Base-by-base conservation (phyloP, 2,113 vertebrate species). In the Pavo muticus region DNA sequence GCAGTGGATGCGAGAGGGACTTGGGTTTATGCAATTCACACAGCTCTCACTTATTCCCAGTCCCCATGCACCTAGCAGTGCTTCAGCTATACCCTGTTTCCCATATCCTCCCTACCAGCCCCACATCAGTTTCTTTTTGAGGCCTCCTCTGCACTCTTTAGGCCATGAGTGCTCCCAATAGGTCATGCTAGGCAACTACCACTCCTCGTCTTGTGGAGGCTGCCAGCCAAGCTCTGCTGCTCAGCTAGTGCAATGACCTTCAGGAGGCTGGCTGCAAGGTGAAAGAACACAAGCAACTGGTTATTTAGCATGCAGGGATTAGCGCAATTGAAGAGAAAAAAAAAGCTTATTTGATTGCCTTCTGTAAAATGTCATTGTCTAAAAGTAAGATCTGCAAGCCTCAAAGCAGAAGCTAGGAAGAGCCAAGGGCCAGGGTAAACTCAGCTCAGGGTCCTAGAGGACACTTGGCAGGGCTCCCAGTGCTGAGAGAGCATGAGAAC, bases 231-330 rank as follows among this genome's bases (percentile, higher is more conserved):
- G n/a, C 11, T 74, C 52, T 52, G 47, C 47, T 39, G 39, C 57
- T 39, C 79, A 74, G 52, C 44, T 30, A 57, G 76, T 44, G 72
- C 85, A 77, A 7, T 79, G 75, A 92, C 95, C 93, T 91, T 95
- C 68, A 91, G 47, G 91, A 64, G 20, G 29, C 0, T 39, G 23
- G 12, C 47, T 80, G 32, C 83, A 71, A 88, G 88, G 89, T 90
- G 71, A 92, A 94, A 90, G 82, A 60, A 71, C 67, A 68, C 14
- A 57, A 77, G 57, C 30, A 88, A 30, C 52, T 78, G 57, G 69
- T 86, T 89, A 48, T 69, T 88, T 57, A 88, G 44, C 79, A 84
- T 61, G 32, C 61, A 78, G 70, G 37, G 73, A 90, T 90, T 60
- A 91, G 35, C 74, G 69, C 11, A 87, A 86, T 77, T 0, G 2